Conservation (phyloP, 2,797 vertebrate genomes). For the Lophotriccus pileatus region DNA sequence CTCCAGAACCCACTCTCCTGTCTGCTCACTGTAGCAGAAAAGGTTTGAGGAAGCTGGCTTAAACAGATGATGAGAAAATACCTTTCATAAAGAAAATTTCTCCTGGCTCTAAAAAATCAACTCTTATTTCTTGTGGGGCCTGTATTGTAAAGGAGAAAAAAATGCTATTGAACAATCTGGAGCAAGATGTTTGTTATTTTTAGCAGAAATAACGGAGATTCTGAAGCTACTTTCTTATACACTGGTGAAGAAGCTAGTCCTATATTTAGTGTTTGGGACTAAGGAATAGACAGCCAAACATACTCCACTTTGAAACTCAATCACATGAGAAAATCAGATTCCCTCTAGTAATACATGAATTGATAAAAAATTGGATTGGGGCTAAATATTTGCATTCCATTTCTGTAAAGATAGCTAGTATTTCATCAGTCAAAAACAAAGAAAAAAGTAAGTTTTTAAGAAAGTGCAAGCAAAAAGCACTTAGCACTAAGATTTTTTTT, state of each 20-base stretch:
- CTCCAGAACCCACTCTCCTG: background rate
- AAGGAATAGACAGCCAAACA: background rate
- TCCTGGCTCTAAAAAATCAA: background rate
- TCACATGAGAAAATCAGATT: background rate
- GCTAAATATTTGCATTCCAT: background rate
- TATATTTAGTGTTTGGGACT: background rate
- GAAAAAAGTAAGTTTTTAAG: accelerated
- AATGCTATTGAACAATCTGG: background rate
- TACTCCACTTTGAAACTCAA: background rate
- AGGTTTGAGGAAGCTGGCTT: background rate
- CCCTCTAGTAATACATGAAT: background rate
- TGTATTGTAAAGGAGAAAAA: background rate
- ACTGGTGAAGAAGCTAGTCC: background rate
- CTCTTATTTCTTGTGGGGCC: background rate
- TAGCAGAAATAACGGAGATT: slow-evolving; percentile 1
- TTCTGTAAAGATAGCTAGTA: background rate
- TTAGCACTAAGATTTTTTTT: background rate
- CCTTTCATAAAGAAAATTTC: background rate
- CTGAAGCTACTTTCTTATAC: background rate
- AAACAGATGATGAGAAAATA: background rate
- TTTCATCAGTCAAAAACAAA: background rate
- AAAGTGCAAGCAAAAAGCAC: background rate
- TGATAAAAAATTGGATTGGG: background rate
- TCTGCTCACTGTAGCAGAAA: background rate
- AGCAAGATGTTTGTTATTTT: background rate